Evolutionary conservation across 2,888 invertebrate species (phyloP), one percentile per base, ranked within the genome.

Genomic region (Elegia similella): DNA sequence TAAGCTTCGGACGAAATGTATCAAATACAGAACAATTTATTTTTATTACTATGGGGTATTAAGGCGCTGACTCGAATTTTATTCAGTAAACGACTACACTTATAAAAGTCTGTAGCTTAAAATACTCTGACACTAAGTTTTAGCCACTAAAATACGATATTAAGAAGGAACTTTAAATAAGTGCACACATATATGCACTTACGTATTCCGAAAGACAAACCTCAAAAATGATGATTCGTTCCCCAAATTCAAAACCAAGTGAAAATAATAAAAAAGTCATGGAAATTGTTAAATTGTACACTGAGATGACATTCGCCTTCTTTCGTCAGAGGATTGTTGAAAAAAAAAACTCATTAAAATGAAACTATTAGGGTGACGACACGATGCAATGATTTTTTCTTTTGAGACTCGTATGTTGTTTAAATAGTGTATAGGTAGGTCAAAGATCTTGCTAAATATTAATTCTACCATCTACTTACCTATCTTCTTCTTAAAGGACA

Each of bases 321-420:
- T 50, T 50, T 50, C 50, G 50, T 50, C 50, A 38, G 42, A 23
- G 29, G 52, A 13, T 53, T 43, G 43, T 43, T 30, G 13, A 42
- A 53, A 53, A 53, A 53, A 53, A 53, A 50, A 50, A 43, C 53
- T 53, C 53, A 53, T 53, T 53, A 53, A 53, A 53, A 53, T 53
- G 53, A 53, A 53, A 53, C 42, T 43, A 53, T 50, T 43, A 53
- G 53, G 53, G 53, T 43, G 53, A 53, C 53, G 10, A 53, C 30
- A 43, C 42, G 30, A 29, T 15, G 42, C 10, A 15, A 15, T 23
- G 12, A 46, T 23, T 46, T 17, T 12, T 46, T 23, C n/a, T 12
- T 38, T 34, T 34, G 12, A 12, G 10, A 34, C 12, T 7, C 10
- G 8, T 3, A 34, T 8, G 34, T 32, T 32, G 32, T 32, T 8